Evolutionary conservation across 2,113 vertebrate genomes (phyloP).

Genomic region (Syrrhaptes paradoxus): DNA sequence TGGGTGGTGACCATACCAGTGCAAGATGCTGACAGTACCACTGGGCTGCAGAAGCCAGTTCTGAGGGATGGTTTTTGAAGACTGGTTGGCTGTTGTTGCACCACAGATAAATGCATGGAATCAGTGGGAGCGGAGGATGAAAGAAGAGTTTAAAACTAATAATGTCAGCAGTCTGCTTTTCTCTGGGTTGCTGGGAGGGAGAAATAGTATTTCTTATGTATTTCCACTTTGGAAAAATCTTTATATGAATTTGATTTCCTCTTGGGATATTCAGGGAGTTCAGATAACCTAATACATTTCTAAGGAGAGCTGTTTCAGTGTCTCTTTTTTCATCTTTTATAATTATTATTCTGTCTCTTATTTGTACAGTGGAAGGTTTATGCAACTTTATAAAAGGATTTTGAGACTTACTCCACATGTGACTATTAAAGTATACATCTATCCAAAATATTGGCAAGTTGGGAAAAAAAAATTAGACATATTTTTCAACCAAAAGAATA

Average conservation of each 20-base stretch:
- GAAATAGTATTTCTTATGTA: neutral
- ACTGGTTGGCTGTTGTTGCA: neutral
- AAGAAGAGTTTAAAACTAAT: neutral
- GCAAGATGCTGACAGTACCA: rapidly evolving
- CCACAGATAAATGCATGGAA: neutral
- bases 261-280: neutral
- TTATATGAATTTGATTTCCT: neutral
- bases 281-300: neutral
- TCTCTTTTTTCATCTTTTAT: neutral
- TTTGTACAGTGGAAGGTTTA: neutral
- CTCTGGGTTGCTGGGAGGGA: neutral
- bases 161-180: neutral
- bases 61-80: neutral
- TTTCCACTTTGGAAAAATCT: neutral
- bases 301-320: neutral
- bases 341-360: neutral
- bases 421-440: neutral
- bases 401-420: neutral
- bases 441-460: neutral
- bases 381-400: neutral
- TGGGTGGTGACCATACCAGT: rapidly evolving
- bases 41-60: neutral
- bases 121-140: neutral
- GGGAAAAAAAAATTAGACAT: neutral
- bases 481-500: neutral